Base-by-base conservation (phyloP, 2,888 invertebrate species). In the Caradrina kadenii region DNA sequence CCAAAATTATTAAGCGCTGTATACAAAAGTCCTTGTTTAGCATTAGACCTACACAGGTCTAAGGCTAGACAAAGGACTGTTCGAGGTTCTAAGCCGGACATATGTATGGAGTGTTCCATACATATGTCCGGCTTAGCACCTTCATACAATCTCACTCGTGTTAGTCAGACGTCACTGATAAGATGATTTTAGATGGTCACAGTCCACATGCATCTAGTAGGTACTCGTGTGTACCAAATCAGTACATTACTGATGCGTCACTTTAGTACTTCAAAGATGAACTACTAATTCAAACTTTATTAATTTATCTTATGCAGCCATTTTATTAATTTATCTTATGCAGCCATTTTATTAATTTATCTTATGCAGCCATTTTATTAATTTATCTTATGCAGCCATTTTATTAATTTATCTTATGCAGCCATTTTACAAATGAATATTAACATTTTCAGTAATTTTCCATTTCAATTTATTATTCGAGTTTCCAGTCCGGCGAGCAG, bases 391-490 rank as follows among this genome's bases (percentile, higher is more conserved):
- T n/a, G n/a, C n/a, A n/a, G n/a, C n/a, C n/a, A n/a, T n/a, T 49
- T 55, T 73, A 48, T 62, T 53, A 53, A 75, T 76, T 69, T 62
- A 22, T 48, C 42, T 11, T 45, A 42, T 42, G 49, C 42, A 53
- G 56, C 35, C 26, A 70, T 53, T 76, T 64, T n/a, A 22, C 45
- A 71, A 77, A 65, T 69, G 62, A 74, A 59, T 65, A 39, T 64
- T 74, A 60, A 74, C 26, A 79, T 79, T 77, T 71, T 53, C 67
- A 78, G 61, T 78, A 76, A 73, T 78, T 72, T 78, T 69, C 59
- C 74, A 77, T 77, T 77, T 66, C 59, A 63, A 79, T 77, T 79
- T 78, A 78, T 76, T 68, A 77, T 69, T 55, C 54, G 53, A 74
- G 45, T 79, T 79, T 69, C 55, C 79, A 79, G 69, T 53, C 49